phyloP scores from a whole-genome alignment of 2,113 vertebrate genomes.

The Anguilla rostrata region DNA sequence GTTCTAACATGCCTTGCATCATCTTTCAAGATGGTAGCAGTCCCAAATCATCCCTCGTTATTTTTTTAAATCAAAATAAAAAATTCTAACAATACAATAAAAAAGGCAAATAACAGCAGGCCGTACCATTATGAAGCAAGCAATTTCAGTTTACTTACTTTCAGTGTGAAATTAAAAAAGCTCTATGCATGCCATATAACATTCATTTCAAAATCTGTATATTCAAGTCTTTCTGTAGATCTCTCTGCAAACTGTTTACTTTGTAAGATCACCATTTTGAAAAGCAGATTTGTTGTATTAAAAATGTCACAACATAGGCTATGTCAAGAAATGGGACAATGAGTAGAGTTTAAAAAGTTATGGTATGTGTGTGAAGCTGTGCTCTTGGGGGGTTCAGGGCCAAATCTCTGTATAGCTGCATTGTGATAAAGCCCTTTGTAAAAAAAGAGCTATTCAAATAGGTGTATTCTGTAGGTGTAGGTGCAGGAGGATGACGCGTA shows the following conservation, averaged over 20 bases:
- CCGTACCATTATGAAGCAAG: no score
- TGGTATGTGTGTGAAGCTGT: background rate
- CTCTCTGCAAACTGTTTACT: no score
- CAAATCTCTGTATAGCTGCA: no score
- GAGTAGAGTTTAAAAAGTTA: background rate
- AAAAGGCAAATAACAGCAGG: no score
- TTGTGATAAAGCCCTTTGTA: no score
- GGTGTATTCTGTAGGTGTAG: background rate
- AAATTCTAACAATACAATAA: background rate
- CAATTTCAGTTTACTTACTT: no score
- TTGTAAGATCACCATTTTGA: background rate
- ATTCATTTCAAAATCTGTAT: no score
- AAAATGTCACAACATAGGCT: background rate
- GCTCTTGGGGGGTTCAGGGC: no score
- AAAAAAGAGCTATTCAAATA: no score
- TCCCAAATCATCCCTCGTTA: background rate
- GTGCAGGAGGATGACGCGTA: background rate
- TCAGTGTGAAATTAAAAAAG: no score
- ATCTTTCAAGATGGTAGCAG: background rate
- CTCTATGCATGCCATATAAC: no score
- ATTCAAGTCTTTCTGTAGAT: no score
- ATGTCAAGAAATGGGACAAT: background rate
- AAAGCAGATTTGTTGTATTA: background rate
- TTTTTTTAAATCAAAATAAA: background rate
- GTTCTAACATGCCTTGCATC: background rate